Conservation (phyloP, 2,888 invertebrate species). For the Tinea trinotella region DNA sequence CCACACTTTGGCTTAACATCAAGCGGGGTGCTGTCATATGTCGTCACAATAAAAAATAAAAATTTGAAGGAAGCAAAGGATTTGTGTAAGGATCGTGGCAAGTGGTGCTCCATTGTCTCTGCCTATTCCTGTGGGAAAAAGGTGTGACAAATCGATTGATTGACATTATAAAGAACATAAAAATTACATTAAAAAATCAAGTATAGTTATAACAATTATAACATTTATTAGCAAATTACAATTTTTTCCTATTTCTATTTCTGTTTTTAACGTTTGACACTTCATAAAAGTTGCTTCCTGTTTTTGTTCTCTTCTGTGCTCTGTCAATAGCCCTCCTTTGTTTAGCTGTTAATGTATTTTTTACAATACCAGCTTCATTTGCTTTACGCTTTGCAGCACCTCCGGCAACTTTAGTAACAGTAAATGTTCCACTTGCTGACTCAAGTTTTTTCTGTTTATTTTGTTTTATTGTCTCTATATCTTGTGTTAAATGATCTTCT, state of each 20-base stretch:
- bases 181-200: too few species aligned
- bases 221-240: conserved; percentile 22
- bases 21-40: too few species aligned
- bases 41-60: too few species aligned
- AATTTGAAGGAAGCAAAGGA: too few species aligned
- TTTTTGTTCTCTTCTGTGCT: conserved; percentile 82
- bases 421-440: conserved; percentile 69
- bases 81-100: too few species aligned
- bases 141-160: too few species aligned
- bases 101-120: too few species aligned
- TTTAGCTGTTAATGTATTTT: conserved; percentile 80
- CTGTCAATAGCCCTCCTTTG: conserved; percentile 82
- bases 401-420: conserved; percentile 56
- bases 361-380: conserved; percentile 29
- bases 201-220: too few species aligned
- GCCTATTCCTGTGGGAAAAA: too few species aligned
- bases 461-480: conserved; percentile 59
- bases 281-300: conserved; percentile 92
- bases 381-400: conserved; percentile 46
- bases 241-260: conserved; percentile 79
- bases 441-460: conserved; percentile 55
- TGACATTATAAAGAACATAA: too few species aligned
- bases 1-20: too few species aligned
- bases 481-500: conserved; percentile 62
- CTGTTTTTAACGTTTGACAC: conserved; percentile 90